phyloP scores from a whole-genome alignment of 2,113 vertebrate genomes.

The Fukomys damarensis region DNA sequence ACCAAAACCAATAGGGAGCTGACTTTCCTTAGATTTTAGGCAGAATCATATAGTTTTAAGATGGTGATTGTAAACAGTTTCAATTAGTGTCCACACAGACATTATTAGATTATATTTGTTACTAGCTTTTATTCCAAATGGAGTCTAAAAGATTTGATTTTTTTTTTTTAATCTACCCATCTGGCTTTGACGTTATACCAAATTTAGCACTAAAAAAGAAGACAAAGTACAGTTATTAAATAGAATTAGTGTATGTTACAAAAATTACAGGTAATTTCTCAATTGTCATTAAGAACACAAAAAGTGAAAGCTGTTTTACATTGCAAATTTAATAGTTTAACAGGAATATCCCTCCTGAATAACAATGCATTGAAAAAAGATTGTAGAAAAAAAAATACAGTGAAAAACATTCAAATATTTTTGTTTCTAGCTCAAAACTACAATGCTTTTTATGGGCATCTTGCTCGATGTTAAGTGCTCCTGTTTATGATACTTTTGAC shows the following conservation, averaged over 20 bases:
- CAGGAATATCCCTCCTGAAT: neutral
- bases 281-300: conserved; percentile 61
- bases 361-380: conserved; percentile 28
- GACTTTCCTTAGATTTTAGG: conserved; percentile 31
- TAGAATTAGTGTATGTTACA: conserved; percentile 33
- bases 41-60: conserved; percentile 42
- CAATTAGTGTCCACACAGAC: neutral
- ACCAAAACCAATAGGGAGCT: conserved; percentile 11
- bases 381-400: conserved; percentile 39
- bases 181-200: conserved; percentile 58
- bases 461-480: conserved; percentile 6
- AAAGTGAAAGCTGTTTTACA: conserved; percentile 23
- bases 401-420: conserved; percentile 57
- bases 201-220: conserved; percentile 63
- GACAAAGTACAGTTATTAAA: conserved; percentile 22
- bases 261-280: conserved; percentile 49
- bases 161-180: conserved; percentile 50
- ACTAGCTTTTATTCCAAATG: conserved; percentile 62
- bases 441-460: neutral
- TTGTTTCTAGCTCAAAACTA: neutral
- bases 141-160: conserved; percentile 55
- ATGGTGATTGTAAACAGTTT: conserved; percentile 15
- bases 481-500: conserved; percentile 11
- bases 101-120: conserved; percentile 69
- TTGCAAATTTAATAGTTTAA: neutral